Percentiles rank a stretch among this genome's conserved stretches.
Conservation (phyloP, 2,797 vertebrate genomes). For the Dromococcyx pavoninus region DNA sequence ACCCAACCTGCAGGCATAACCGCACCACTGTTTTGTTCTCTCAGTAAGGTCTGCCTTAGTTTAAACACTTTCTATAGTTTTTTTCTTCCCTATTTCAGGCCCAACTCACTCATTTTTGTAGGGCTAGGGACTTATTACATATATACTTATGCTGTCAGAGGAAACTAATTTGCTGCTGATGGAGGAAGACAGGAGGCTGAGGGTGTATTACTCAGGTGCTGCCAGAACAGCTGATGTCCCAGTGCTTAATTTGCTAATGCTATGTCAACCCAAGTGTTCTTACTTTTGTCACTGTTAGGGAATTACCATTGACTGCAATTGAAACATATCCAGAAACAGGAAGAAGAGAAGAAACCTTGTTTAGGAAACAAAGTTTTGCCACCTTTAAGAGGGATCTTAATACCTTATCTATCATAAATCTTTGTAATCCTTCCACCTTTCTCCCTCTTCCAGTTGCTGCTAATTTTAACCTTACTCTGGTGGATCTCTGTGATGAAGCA, state of each 20-base stretch:
- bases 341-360: background rate
- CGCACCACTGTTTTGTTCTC: background rate
- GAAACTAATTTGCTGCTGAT: background rate
- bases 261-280: background rate
- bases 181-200: background rate
- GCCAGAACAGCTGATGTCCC: background rate
- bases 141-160: background rate
- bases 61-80: background rate
- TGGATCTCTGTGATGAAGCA: background rate
- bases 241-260: background rate
- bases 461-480: background rate
- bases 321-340: background rate
- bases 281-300: background rate
- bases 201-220: background rate
- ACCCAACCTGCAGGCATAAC: background rate
- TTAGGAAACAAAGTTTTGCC: background rate
- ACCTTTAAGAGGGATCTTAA: background rate
- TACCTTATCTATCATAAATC: background rate
- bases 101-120: background rate
- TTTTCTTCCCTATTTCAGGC: background rate
- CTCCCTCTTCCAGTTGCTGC: background rate
- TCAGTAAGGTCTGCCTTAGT: background rate
- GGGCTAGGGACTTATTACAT: background rate
- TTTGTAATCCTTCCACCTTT: background rate
- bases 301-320: background rate